Base-by-base conservation (phyloP, 2,888 invertebrate species). In the Deilephila porcellus region DNA sequence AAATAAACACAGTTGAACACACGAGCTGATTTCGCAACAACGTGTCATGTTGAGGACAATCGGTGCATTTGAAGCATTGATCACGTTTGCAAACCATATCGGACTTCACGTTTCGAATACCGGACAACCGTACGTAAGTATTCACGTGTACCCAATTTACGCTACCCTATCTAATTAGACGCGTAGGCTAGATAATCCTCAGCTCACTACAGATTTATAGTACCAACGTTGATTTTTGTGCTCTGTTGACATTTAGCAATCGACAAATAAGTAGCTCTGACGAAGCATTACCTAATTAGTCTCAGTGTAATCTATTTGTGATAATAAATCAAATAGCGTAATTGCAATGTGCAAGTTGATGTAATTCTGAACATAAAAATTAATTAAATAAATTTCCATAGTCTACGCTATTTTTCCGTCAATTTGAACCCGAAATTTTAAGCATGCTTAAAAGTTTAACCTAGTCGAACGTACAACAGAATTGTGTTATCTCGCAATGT, bases 101-200 rank as follows among this genome's bases (percentile, higher is more conserved):
- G 75, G 72, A 77, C 75, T 77, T 76, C 79, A 81, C 80, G 80
- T 81, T 80, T 75, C 67, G 72, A 64, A 73, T 77, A 74, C 75
- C 78, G 74, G 78, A 79, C 77, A 77, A 74, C 74, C 73, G 79
- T 85, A 87, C 86, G 88, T 82, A 76, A 74, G 78, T 79, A 37
- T 37, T 56, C 67, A 78, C 77, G 76, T 81, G 74, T 75, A 81
- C 75, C 80, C 82, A 83, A 84, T 80, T 76, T 60, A 79, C 77
- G 77, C 78, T 77, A 76, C 77, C 77, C 77, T 83, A 84, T 86
- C 83, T 83, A 85, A 88, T 87, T 86, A 86, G 75, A 64, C 74
- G 73, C 74, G 37, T 64, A 67, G n/a, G 59, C 37, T 59, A 59
- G 45, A 37, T 67, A 67, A 59, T 37, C 60, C 70, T 25, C 1